These are phyloP conservation scores for Agrilus biguttatus DNA, from an alignment of 2,888 invertebrate species.

Conservation along the genomic window DNA sequence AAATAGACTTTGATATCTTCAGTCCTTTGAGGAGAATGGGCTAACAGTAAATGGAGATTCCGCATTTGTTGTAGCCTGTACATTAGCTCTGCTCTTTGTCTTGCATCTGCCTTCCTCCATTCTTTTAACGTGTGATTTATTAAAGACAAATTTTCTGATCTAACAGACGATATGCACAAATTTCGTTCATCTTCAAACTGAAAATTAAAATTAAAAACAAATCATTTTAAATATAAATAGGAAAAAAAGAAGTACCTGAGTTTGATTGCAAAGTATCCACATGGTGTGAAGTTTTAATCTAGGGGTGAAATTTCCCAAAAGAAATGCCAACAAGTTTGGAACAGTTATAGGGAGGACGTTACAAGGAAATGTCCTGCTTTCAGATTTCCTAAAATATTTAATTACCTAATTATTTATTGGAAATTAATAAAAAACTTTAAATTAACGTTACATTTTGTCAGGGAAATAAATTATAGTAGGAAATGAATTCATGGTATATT, in stretches of 20 bases:
- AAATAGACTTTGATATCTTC: conserved; percentile 8
- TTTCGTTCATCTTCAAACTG: conserved; percentile 29
- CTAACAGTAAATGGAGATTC: conserved; percentile 25
- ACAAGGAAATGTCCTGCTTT: conserved; percentile 54
- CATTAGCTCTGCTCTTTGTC: conserved; percentile 18
- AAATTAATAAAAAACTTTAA: not conserved
- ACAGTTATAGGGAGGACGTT: conserved; percentile 42
- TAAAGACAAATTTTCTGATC: conserved; percentile 35
- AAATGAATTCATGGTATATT: conserved; percentile 61
- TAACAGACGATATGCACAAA: conserved; percentile 35
- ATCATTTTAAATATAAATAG: not conserved
- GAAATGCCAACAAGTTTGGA: conserved; percentile 53
- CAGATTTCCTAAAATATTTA: conserved; percentile 42
- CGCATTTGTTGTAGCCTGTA: conserved; percentile 23
- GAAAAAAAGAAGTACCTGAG: conserved; percentile 26
- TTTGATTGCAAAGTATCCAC: conserved; percentile 37
- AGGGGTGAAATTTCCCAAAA: conserved; percentile 51
- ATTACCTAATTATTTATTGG: not conserved
- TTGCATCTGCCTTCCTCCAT: conserved; percentile 31
- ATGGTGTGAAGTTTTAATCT: conserved; percentile 37
- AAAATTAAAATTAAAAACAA: conserved; percentile 5
- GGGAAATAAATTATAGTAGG: conserved; percentile 75
- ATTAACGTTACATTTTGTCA: conserved; percentile 39
- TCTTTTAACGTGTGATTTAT: conserved; percentile 38
- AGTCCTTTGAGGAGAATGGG: conserved; percentile 16